Evolutionary conservation across 2,113 vertebrate species (phyloP), one percentile per base, ranked within the genome.

Genomic region (Salvelinus alpinus): DNA sequence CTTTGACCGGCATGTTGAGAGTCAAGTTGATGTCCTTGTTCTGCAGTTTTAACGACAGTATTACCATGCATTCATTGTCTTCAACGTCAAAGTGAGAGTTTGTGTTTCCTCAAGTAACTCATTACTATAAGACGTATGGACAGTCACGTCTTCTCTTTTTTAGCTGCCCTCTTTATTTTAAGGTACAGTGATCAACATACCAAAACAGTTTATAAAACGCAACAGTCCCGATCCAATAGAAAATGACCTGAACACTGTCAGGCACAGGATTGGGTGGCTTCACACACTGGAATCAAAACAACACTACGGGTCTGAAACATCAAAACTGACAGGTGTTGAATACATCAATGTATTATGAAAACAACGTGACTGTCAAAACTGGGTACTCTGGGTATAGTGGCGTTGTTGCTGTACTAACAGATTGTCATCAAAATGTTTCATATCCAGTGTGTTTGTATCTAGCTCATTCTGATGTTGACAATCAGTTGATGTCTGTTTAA

Each of bases 141-240:
- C 38, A 62, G 1, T 62, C 13, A 1, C 59, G 8, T 34, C 0
- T 1, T 34, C 6, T 2, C 27, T 9, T 31, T 27, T 67, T 16
- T 44, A 66, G 74, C 24, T 72, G 48, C 51, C 16, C 69, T 74
- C 51, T 73, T 31, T 38, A 31, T 64, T 75, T 74, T 47, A 13
- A 13, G 27, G 72, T 51, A 59, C 27, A 60, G 59, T 62, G 59
- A 73, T 67, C 22, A 3, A 69, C 16, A 75, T 67, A 64, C 38
- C 44, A 67, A 72, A 64, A 64, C 54, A n/a, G 9, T 62, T 22
- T 44, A 44, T 11, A 62, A 62, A 62, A 22, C 38, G 2, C 38
- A 22, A 13, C 13, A 54, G 16, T 54, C 51, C 51, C 4, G 7
- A 62, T 62, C 59, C n/a, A 62, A 60, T 60, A 60, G 59, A 60